Conservation (phyloP, 2,113 vertebrate species). For the Oreochromis niloticus region DNA sequence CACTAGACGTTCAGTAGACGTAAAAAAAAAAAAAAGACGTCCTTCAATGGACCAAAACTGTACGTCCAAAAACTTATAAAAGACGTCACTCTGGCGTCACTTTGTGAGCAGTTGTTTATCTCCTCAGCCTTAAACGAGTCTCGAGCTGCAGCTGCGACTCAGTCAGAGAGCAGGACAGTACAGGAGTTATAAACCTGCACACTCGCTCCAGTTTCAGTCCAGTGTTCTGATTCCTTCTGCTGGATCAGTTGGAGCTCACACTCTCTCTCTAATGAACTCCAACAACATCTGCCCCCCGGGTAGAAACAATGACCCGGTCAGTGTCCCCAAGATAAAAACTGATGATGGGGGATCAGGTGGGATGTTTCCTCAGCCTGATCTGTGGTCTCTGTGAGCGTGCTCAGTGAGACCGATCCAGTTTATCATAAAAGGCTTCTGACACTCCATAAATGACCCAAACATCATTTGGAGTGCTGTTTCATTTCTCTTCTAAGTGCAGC, state of each 20-base stretch:
- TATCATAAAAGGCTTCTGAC: background rate
- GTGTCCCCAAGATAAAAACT: background rate
- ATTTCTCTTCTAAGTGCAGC: background rate
- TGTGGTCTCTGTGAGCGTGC: background rate
- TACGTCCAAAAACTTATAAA: background rate
- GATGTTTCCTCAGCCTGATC: background rate
- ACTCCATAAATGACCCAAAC: background rate
- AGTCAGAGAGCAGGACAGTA: accelerated
- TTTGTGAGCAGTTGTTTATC: background rate
- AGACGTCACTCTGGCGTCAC: accelerated
- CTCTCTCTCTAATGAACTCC: background rate
- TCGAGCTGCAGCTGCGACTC: background rate
- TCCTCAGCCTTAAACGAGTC: background rate
- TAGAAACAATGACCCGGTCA: background rate
- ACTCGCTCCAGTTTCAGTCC: background rate
- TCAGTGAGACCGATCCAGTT: background rate
- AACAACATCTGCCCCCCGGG: background rate
- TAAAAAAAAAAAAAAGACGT: background rate
- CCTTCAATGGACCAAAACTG: background rate
- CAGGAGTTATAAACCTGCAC: background rate
- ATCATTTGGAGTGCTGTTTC: background rate
- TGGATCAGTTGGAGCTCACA: background rate
- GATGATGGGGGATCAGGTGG: background rate
- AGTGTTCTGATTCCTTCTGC: background rate
- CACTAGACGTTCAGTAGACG: background rate